Conservation (phyloP, 2,797 vertebrate genomes). For the Manis crassicaudata region DNA sequence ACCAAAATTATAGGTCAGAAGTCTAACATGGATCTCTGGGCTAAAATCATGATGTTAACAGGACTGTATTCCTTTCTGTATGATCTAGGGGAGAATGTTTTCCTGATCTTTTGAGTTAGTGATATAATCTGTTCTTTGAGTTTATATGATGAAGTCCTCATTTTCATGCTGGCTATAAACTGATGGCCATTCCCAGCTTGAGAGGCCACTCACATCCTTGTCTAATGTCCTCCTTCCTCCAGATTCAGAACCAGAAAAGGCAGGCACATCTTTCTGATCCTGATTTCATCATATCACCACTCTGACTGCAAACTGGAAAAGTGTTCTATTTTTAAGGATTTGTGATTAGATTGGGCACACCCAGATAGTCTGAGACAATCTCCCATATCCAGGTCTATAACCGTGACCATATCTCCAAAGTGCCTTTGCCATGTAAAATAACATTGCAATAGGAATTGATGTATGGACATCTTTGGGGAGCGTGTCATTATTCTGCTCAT, state of each 20-base stretch:
- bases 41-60: background rate
- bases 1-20: background rate
- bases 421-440: background rate
- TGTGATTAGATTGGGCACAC: background rate
- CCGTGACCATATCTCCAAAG: background rate
- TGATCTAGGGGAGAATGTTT: background rate
- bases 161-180: background rate
- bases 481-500: background rate
- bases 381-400: background rate
- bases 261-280: background rate
- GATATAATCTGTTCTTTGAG: background rate
- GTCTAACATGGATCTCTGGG: background rate
- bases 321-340: background rate
- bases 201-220: background rate
- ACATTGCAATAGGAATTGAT: background rate
- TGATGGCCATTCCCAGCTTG: background rate
- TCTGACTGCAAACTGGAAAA: background rate
- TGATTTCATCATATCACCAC: background rate
- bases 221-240: background rate
- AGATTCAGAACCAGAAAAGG: background rate
- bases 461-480: background rate
- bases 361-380: background rate
- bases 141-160: background rate
- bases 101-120: background rate
- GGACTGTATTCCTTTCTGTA: background rate